Evolutionary conservation across 2,797 vertebrate genomes (phyloP).

Genomic region (Orientallactaga sibirica): DNA sequence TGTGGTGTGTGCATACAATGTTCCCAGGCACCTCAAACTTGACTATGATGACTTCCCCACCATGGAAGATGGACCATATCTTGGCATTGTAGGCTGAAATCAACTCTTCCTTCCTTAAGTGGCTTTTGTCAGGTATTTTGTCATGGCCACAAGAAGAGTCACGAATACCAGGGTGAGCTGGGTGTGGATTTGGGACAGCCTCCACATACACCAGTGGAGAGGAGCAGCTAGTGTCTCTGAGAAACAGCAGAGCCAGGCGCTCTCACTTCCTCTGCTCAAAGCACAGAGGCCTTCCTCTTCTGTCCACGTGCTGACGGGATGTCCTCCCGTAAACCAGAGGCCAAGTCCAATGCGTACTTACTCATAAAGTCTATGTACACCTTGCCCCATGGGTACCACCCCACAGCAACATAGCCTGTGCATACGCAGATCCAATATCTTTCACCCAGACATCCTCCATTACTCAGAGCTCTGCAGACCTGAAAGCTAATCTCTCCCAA

Average conservation of each 20-base stretch:
- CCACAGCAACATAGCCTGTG: neutral
- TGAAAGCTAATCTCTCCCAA: slow-evolving; percentile 12
- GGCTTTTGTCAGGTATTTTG: too few species aligned
- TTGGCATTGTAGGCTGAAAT: too few species aligned
- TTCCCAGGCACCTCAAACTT: too few species aligned
- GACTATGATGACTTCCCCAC: too few species aligned
- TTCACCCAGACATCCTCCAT: neutral
- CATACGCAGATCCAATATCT: neutral
- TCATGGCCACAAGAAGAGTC: too few species aligned
- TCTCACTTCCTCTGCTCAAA: neutral
- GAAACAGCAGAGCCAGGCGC: neutral
- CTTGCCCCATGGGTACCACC: rapidly evolving
- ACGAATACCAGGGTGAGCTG: too few species aligned
- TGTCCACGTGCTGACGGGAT: neutral
- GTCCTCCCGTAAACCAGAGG: neutral
- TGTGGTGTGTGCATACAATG: too few species aligned
- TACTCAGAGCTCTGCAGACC: neutral
- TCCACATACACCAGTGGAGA: neutral
- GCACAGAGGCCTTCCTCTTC: neutral
- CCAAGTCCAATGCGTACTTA: neutral
- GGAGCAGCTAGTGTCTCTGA: neutral
- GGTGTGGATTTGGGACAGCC: neutral
- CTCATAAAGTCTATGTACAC: neutral
- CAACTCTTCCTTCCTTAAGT: too few species aligned
- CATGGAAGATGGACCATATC: too few species aligned